Percentiles rank a stretch among this genome's conserved stretches.
Conservation (phyloP, 2,113 vertebrate species). For the Tonatia bakeri region DNA sequence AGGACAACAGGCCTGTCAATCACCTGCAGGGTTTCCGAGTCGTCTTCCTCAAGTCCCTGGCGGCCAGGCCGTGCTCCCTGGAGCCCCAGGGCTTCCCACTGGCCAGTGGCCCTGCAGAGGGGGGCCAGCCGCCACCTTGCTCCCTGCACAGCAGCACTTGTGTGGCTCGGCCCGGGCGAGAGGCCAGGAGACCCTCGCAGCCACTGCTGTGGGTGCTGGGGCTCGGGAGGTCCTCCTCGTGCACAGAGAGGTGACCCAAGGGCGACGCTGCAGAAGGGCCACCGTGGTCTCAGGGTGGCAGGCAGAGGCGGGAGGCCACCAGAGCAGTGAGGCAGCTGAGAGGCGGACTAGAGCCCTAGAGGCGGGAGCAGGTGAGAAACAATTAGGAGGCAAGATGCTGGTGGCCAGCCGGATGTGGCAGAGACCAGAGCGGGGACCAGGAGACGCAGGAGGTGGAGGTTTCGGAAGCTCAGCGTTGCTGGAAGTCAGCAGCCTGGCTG, state of each 20-base stretch:
- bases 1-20: background rate
- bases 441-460: background rate
- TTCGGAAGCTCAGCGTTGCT: background rate
- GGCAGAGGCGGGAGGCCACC: too few species aligned
- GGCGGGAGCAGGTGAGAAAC: fast-evolving
- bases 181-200: background rate
- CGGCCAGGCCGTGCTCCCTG: background rate
- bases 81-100: background rate
- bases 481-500: fast-evolving
- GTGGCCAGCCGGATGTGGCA: background rate
- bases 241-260: fast-evolving
- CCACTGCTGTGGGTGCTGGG: fast-evolving
- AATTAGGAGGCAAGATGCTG: fast-evolving
- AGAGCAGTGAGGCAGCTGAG: background rate
- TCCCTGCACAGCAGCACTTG: too few species aligned
- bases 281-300: fast-evolving
- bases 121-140: too few species aligned
- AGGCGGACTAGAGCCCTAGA: background rate
- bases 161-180: background rate
- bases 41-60: background rate
- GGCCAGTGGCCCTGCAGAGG: background rate
- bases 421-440: background rate
- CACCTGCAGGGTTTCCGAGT: fast-evolving
- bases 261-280: background rate
- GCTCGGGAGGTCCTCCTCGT: fast-evolving